Evolutionary conservation across 53 echinoderm and acorn worm species (phyloP).

Genomic region (Crossaster papposus): DNA sequence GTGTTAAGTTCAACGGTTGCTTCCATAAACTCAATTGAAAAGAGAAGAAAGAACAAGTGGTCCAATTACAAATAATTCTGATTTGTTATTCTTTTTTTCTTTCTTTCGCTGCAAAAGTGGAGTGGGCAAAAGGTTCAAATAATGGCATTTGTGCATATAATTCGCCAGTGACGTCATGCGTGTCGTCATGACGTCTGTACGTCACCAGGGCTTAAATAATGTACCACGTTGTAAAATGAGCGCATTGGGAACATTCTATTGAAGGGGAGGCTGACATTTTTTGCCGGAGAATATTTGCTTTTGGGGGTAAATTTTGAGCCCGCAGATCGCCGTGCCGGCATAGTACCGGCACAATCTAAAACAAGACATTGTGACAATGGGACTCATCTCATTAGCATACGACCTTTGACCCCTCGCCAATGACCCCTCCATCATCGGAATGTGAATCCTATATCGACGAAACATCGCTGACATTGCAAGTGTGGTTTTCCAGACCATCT

Average conservation of each 20-base stretch:
- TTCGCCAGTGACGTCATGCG: constrained; percentile 7
- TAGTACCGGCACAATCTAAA: constrained; percentile 2
- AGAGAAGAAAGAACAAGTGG: not conserved
- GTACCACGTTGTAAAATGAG: not conserved
- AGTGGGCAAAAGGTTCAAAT: not conserved
- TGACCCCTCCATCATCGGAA: not conserved
- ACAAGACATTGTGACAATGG: not conserved
- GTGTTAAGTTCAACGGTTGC: not conserved
- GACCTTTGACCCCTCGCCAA: constrained; percentile 20
- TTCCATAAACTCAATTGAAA: not conserved
- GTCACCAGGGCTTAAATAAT: not conserved
- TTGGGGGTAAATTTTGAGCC: not conserved
- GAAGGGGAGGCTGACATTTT: not conserved
- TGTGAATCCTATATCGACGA: not conserved
- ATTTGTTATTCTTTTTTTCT: not conserved
- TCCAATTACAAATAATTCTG: not conserved
- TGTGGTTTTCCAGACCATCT: not conserved
- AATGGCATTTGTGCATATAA: not conserved
- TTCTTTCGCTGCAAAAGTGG: not conserved
- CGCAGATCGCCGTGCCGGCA: constrained; percentile 6
- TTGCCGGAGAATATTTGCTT: not conserved
- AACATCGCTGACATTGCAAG: not conserved
- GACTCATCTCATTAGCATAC: constrained; percentile 29
- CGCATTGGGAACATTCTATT: not conserved
- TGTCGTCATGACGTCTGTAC: constrained; percentile 10